Conservation (phyloP, 2,113 vertebrate genomes). For the Panthera uncia region DNA sequence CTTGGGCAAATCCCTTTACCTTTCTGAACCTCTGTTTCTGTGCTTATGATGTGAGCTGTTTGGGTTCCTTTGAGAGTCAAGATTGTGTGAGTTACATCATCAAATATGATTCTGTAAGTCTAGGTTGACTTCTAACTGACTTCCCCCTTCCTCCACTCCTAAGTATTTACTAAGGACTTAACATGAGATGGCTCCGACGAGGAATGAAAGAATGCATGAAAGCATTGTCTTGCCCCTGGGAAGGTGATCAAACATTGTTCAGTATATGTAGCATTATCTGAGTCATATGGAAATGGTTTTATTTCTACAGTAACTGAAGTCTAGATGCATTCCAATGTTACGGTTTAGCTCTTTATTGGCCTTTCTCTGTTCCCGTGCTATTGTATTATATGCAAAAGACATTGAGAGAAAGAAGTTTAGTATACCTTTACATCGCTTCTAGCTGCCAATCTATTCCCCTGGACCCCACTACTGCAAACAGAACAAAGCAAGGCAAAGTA, state of each 20-base stretch:
- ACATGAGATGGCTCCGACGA: background rate
- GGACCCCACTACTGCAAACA: background rate
- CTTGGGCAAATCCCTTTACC: background rate
- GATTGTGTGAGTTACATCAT: background rate
- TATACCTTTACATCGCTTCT: background rate
- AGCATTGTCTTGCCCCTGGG: background rate
- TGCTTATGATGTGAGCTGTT: too few relatives aligned
- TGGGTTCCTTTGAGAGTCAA: background rate
- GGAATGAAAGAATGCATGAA: background rate
- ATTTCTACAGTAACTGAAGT: background rate
- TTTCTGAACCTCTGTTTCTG: background rate
- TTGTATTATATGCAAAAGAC: background rate
- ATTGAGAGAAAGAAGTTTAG: background rate
- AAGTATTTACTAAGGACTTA: background rate
- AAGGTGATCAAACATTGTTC: background rate
- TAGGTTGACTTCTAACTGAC: background rate
- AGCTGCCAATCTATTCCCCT: background rate
- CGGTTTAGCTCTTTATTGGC: background rate
- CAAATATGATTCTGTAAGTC: background rate
- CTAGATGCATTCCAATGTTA: background rate
- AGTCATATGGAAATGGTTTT: background rate
- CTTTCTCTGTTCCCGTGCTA: constrained; percentile 16
- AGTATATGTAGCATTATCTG: background rate
- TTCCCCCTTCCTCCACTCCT: background rate
- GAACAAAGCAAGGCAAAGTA: background rate